Base-by-base conservation (phyloP, 1,140 invertebrate genomes). In the Drosophila setifemur region DNA sequence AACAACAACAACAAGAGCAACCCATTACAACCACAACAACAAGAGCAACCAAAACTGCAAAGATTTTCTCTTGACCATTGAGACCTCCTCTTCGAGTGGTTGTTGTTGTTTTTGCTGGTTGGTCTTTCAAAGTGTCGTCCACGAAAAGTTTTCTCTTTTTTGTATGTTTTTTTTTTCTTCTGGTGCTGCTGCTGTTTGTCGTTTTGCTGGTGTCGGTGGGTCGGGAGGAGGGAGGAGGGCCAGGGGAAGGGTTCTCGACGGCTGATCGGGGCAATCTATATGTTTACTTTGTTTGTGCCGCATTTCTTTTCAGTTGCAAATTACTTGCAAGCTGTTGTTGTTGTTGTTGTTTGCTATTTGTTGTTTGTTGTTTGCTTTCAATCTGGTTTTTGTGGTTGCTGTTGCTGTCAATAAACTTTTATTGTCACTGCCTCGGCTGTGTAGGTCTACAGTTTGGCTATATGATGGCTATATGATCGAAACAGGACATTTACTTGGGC, bases 231-330 rank as follows among this genome's bases (percentile, higher is more conserved):
- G n/a, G n/a, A n/a, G n/a, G n/a, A n/a, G n/a, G n/a, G n/a, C n/a
- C n/a, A n/a, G n/a, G n/a, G n/a, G n/a, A n/a, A n/a, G n/a, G n/a
- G 49, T 12, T 14, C 23, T 44, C 44, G 16, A 19, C 25, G 39
- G 12, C 55, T 53, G 63, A 66, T 66, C 60, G 53, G 33, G 52
- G 29, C 66, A 61, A 60, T 64, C 50, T 55, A 55, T 69, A 63
- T 69, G 40, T 48, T 64, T 72, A 64, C 58, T 64, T 64, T 64
- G 40, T 42, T 82, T 44, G 44, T 66, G 58, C 54, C 64, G 64
- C 60, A 78, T 83, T 83, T 78, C 73, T 85, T 85, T 83, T 71
- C 64, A 74, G 70, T 85, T 82, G 78, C 78, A 82, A 82, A 82
- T 82, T 82, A 82, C 77, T 82, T 76, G n/a, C 69, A 69, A 73